These are phyloP conservation scores for Drosophila burlai DNA, from an alignment of 1,140 invertebrate genomes.

Conservation along the genomic window DNA sequence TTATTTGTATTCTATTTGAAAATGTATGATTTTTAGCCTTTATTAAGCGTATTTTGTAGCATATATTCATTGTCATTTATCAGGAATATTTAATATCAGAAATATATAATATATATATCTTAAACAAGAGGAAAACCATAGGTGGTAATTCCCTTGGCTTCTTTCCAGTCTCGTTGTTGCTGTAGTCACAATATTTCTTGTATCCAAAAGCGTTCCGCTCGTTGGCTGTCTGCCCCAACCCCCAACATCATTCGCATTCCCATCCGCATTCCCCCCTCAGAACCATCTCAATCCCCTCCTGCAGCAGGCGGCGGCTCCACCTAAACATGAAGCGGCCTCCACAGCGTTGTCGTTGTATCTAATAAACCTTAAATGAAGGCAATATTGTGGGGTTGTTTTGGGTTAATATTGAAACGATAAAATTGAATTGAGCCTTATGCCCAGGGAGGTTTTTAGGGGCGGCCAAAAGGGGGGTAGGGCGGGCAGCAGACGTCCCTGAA, in stretches of 20 bases:
- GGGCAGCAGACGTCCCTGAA: conserved; percentile 71
- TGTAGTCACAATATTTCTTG: conserved; percentile 71
- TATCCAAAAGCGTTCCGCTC: conserved; percentile 75
- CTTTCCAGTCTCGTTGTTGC: conserved; percentile 7
- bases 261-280: not conserved
- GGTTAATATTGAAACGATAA: conserved; percentile 85
- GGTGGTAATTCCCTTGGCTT: not conserved
- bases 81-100: not conserved
- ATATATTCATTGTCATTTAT: not conserved
- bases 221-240: conserved; percentile 38
- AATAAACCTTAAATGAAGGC: conserved; percentile 85
- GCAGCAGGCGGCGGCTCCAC: conserved; percentile 6
- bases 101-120: not conserved
- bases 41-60: not conserved
- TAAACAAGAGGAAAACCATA: not conserved
- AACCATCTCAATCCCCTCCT: conserved; percentile 9
- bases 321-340: conserved; percentile 23
- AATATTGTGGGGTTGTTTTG: conserved; percentile 85
- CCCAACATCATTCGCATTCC: not conserved
- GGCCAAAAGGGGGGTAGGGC: not conserved
- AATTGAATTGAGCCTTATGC: conserved; percentile 82
- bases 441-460: conserved; percentile 31
- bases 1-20: not conserved
- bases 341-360: conserved; percentile 71
- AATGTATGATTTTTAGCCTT: not conserved